Evolutionary conservation across 2,888 invertebrate species (phyloP).

Genomic region (Trimorus sp.): DNA sequence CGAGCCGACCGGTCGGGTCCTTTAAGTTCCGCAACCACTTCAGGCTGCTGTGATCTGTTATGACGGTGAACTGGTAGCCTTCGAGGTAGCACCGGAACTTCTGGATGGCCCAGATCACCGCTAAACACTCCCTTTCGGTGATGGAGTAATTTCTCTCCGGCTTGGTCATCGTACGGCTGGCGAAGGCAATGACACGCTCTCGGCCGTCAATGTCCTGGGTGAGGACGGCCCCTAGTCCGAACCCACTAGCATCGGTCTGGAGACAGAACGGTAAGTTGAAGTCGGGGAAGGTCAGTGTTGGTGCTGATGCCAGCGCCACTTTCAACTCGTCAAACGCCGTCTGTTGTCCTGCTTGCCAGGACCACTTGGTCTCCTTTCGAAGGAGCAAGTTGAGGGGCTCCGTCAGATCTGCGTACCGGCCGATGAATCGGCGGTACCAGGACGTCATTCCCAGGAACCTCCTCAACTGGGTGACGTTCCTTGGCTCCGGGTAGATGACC

Average conservation of each 20-base stretch:
- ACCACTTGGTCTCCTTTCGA: background rate
- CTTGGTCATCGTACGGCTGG: slow-evolving; percentile 6
- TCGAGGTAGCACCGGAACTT: no score
- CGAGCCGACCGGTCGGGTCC: slow-evolving; percentile 46
- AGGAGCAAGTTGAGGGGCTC: background rate
- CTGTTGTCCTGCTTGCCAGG: background rate
- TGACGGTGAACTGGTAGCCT: no score
- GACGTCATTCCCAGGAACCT: background rate
- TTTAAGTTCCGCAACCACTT: background rate
- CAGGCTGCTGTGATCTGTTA: no score
- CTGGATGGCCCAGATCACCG: no score
- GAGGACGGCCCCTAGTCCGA: no score
- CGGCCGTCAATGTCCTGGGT: background rate
- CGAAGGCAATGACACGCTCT: slow-evolving; percentile 5
- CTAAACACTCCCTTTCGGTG: slow-evolving; percentile 2
- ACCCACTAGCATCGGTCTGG: no score
- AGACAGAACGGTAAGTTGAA: background rate
- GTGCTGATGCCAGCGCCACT: background rate
- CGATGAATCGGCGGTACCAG: background rate
- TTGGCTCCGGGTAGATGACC: background rate
- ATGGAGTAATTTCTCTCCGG: slow-evolving; percentile 3
- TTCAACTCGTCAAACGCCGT: background rate
- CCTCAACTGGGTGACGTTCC: background rate
- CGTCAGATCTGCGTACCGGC: background rate
- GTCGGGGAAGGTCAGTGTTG: background rate